Base-by-base conservation (phyloP, 2,113 vertebrate genomes). In the Rostratula benghalensis region DNA sequence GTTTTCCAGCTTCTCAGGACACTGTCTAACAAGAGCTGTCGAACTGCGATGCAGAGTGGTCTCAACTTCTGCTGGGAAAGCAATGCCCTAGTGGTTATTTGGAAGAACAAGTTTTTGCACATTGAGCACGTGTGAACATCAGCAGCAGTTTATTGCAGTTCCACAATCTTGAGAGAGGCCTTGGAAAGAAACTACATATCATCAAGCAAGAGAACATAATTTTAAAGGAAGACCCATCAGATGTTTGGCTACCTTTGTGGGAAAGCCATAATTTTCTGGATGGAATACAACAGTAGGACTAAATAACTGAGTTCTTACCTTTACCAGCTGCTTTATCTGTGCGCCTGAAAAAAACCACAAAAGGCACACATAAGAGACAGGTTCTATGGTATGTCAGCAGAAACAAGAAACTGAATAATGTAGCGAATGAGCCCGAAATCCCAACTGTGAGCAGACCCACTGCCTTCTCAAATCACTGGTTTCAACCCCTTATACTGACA, bases 281-380 rank as follows among this genome's bases (percentile, higher is more conserved):
- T 5, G 4, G 24, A 46, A 70, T 5, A 78, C 4, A 75, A 45
- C 16, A 76, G 31, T 4, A 60, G 6, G 10, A 76, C 41, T 4
- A 3, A 50, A 28, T 37, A 87, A 82, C n/a, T 69, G 43, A 83
- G 65, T 18, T 90, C 98, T 98, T 98, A 98, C 98, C 98, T 98
- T 97, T 98, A 71, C 96, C 96, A 65, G 97, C n/a, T 39, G 96
- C 87, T 97, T 98, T 98, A 95, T 98, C 98, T 11, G 94, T 1
- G 1, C 94, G 98, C 83, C 98, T 98, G 96, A 90, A 98, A 98
- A 98, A 81, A 81, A 96, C 92, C 8, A 83, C 69, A 89, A 95
- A 87, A 80, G 22, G 33, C 64, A 65, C 83, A 27, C 4, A 22
- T 95, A 76, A 95, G 84, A 85, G 17, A 51, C 31, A 48, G 87